Base-by-base conservation (phyloP, 2,888 invertebrate species). In the Nezara viridula region DNA sequence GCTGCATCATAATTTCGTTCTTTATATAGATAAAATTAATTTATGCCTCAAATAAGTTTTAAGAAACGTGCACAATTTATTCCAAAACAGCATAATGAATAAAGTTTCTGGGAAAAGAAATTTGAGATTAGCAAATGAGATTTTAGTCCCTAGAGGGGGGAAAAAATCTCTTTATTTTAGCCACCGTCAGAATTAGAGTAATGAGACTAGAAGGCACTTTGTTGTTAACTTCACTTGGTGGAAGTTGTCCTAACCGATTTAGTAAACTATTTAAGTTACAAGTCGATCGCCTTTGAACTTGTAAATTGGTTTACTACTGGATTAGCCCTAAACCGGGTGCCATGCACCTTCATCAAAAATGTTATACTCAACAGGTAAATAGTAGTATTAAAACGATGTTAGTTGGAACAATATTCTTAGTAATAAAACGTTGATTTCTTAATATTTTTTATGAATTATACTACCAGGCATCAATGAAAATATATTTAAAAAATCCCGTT, bases 211-310 rank as follows among this genome's bases (percentile, higher is more conserved):
- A 73, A 73, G 66, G 66, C 66, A 73, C 66, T 73, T 73, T 37
- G 66, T 73, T 37, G 66, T 32, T 37, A 73, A 73, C 32, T 73
- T 19, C 19, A 6, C 37, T 73, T 37, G n/a, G 7, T 7, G 66
- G 21, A 73, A 73, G 66, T 73, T 73, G 66, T 37, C 66, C 66
- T 73, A 73, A 73, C 66, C 66, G 66, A 73, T 73, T 73, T 73
- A 73, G 66, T 73, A 73, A 73, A 73, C 66, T 73, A 73, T 73
- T 73, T 73, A 73, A 73, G 66, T 73, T 73, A 73, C 66, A 9
- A 73, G 66, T 73, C 66, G 66, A 73, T 37, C 32, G 66, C 66
- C 66, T 73, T 73, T 73, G 66, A 73, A 37, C 66, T 73, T 73
- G 66, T 37, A 73, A 73, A 37, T 73, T 73, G 66, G 66, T 14